These are phyloP conservation scores for Tridacna crocea DNA, from an alignment of 2,888 invertebrate genomes.

Conservation along the genomic window DNA sequence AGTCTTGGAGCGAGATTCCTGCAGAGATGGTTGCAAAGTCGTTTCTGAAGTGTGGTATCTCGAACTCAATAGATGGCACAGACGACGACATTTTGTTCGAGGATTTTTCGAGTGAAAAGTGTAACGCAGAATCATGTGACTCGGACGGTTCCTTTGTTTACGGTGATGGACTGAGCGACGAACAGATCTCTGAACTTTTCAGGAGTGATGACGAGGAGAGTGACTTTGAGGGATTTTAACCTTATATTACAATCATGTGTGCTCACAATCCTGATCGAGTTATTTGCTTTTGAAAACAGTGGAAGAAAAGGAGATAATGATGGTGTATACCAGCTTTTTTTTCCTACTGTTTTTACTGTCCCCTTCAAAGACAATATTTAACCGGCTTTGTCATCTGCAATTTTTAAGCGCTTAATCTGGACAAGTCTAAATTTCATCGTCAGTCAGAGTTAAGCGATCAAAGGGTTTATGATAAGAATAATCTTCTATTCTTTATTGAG, in stretches of 20 bases:
- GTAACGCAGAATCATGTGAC: not conserved
- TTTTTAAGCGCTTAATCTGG: too few species aligned
- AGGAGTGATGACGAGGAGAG: not conserved
- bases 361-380: too few species aligned
- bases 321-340: not conserved
- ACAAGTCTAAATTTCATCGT: too few species aligned
- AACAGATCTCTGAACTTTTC: not conserved
- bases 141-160: not conserved
- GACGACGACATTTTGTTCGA: not conserved
- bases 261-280: too few species aligned
- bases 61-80: not conserved
- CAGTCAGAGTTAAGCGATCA: too few species aligned
- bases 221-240: slow-evolving; percentile 2
- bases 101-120: not conserved
- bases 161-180: not conserved
- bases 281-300: too few species aligned
- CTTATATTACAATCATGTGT: too few species aligned
- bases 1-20: not conserved
- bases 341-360: too few species aligned
- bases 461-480: too few species aligned
- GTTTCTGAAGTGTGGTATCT: not conserved
- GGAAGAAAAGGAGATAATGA: not conserved
- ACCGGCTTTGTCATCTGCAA: too few species aligned
- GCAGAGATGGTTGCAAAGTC: not conserved
- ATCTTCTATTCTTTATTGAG: too few species aligned